These are phyloP conservation scores for Danio aesculapii DNA, from an alignment of 2,797 vertebrate genomes.

Conservation along the genomic window DNA sequence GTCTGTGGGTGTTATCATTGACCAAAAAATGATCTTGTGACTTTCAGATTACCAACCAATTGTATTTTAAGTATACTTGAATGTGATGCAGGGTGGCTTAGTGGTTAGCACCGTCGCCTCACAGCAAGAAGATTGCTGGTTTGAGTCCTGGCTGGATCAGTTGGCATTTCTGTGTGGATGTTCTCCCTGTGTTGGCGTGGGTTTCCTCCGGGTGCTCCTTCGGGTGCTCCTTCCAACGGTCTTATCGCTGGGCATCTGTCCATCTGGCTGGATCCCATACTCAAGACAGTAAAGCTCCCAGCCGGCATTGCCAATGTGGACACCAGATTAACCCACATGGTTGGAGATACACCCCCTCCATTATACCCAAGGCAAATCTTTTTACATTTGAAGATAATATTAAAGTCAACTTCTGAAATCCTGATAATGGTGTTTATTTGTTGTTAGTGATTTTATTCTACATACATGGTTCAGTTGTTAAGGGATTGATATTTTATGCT, in stretches of 20 bases:
- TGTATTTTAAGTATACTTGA: too few species aligned
- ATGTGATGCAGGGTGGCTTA: too few species aligned
- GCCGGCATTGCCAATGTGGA: conserved; percentile 84
- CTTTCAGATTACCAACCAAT: too few species aligned
- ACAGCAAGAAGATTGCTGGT: too few species aligned
- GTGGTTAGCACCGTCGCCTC: too few species aligned
- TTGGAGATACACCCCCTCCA: conserved; percentile 84
- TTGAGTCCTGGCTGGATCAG: too few species aligned
- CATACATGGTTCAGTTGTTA: not conserved
- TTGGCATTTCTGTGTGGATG: too few species aligned
- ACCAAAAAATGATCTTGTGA: too few species aligned
- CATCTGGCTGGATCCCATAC: conserved; percentile 82
- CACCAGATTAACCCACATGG: conserved; percentile 81
- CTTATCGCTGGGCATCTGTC: conserved; percentile 80
- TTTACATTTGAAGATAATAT: conserved; percentile 6
- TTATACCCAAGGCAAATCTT: not conserved
- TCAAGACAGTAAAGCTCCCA: conserved; percentile 84
- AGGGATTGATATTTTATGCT: not conserved
- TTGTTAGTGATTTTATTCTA: conserved; percentile 16
- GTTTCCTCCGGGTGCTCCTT: conserved; percentile 77
- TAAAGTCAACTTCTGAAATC: not conserved
- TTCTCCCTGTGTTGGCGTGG: too few species aligned
- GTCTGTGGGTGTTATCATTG: too few species aligned
- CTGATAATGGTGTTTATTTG: not conserved
- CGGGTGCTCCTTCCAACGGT: too few species aligned